phyloP scores from a whole-genome alignment of 2,113 vertebrate genomes.

The Eudorcas thomsonii region DNA sequence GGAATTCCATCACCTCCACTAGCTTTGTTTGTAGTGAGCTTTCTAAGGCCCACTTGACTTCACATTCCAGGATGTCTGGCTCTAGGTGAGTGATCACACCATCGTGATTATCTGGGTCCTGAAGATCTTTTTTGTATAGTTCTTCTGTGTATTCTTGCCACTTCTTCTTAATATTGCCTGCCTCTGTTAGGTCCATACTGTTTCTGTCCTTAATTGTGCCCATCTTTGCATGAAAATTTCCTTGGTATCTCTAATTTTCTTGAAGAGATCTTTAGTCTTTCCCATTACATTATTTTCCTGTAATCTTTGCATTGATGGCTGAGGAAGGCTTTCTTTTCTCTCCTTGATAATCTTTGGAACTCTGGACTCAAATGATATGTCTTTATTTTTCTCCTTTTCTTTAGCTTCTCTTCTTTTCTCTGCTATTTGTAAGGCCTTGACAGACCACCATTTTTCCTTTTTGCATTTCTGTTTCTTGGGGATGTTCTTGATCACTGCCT shows the following conservation, averaged over 20 bases:
- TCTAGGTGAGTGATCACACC: neutral
- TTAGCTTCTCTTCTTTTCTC: neutral
- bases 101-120: neutral
- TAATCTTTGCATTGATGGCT: neutral
- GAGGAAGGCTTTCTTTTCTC: neutral
- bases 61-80: neutral
- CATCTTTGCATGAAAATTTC: neutral
- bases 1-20: neutral
- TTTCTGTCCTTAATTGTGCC: neutral
- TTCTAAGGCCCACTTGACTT: neutral
- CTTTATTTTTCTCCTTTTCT: neutral
- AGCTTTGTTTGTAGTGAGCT: neutral
- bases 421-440: neutral
- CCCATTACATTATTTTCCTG: neutral
- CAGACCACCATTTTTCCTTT: neutral
- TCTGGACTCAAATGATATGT: neutral
- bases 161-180: neutral
- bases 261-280: neutral
- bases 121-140: neutral
- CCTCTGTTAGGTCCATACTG: neutral
- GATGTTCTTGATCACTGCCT: neutral
- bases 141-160: neutral
- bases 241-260: neutral
- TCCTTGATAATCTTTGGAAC: neutral
- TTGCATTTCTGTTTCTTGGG: neutral